Conservation (phyloP, 2,888 invertebrate genomes). For the Dicyrtoma fusca region DNA sequence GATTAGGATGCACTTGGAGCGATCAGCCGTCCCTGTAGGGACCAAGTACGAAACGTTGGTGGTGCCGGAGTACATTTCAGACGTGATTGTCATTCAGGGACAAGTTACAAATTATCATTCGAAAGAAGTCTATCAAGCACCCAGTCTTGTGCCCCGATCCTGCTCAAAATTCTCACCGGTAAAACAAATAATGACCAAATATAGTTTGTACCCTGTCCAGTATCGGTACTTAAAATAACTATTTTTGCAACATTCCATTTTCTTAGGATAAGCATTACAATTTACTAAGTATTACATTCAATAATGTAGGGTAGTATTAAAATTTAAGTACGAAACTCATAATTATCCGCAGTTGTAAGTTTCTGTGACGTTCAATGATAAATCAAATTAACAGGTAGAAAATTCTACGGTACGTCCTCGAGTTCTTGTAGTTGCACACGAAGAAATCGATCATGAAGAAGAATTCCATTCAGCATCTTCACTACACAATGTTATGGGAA, state of each 20-base stretch:
- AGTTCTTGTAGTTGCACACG: constrained; percentile 45
- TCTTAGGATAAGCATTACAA: not conserved
- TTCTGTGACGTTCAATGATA: too few species aligned
- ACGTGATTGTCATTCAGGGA: constrained; percentile 66
- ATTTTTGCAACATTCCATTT: too few species aligned
- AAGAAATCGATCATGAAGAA: constrained; percentile 38
- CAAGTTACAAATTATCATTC: constrained; percentile 63
- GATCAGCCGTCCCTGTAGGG: constrained; percentile 65
- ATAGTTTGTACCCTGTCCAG: too few species aligned
- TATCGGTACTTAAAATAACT: too few species aligned
- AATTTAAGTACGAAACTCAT: too few species aligned
- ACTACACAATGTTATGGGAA: constrained; percentile 17
- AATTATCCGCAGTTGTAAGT: too few species aligned
- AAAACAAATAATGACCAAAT: too few species aligned
- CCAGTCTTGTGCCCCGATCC: constrained; percentile 65
- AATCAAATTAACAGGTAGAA: too few species aligned
- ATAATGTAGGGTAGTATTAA: too few species aligned
- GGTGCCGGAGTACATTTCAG: constrained; percentile 65
- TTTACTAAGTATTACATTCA: too few species aligned
- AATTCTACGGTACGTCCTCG: constrained; percentile 31
- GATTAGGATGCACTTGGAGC: constrained; percentile 65
- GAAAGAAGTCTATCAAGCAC: constrained; percentile 65
- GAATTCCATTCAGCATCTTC: constrained; percentile 12
- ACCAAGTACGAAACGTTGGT: constrained; percentile 64
- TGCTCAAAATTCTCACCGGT: constrained; percentile 43